Base-by-base conservation (phyloP, 2,888 invertebrate species). In the Hypolimnas misippus region DNA sequence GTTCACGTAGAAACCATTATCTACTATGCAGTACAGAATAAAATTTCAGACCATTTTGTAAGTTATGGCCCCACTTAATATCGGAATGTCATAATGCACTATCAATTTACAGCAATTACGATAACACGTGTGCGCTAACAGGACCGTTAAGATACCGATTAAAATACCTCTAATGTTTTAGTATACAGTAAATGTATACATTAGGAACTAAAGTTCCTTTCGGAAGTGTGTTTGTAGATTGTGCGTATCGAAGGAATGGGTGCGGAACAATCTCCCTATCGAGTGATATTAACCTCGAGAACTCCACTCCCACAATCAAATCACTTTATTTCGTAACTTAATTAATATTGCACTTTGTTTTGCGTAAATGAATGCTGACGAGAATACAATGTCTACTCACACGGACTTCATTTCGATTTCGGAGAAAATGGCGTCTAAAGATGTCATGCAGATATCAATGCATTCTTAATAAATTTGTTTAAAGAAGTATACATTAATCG, bases 211-310 rank as follows among this genome's bases (percentile, higher is more conserved):
- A n/a, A 35, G 29, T 46, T 59, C 38, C 35, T 53, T 59, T 62
- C 49, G 57, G 62, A 63, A 52, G 55, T 59, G 17, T 38, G 35
- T 46, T 25, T 44, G 14, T 59, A 46, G 35, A 59, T 53, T 52
- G 25, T 59, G 59, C 50, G 65, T 56, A 60, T 5, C 44, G 44
- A 46, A 44, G 8, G 42, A 57, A 46, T 54, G 49, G 75, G 77
- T 70, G 76, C 72, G 72, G 76, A 61, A 57, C 40, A 49, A 49
- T 51, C 55, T 61, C 61, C 54, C 42, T 56, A 52, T 46, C 56
- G 42, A 50, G 60, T 74, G 80, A 76, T 77, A 77, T 75, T 81
- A 80, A 83, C 82, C 83, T 83, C 79, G 76, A 69, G 58, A 68
- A 71, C 63, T 61, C 69, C 65, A 81, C 83, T 78, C 77, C 80